A percentile compares a stretch with the other conserved stretches of the same genome.
Conservation (phyloP, 2,888 invertebrate genomes). For the Lucinisca nassula region DNA sequence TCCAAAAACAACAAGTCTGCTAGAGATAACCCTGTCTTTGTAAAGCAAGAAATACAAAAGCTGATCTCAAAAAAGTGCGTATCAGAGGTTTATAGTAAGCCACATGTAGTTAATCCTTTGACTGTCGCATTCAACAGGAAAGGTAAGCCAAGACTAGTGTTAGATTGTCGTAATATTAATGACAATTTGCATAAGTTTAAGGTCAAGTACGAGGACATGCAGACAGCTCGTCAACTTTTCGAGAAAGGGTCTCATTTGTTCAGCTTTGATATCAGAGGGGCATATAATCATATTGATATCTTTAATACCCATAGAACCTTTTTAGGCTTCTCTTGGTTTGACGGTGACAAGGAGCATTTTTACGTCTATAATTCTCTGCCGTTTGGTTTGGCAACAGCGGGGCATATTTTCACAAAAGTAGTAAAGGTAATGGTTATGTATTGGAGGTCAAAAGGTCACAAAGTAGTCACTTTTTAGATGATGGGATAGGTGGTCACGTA, state of each 20-base stretch:
- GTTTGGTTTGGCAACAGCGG: slow-evolving; percentile 28
- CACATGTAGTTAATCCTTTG: too few species aligned
- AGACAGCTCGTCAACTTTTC: slow-evolving; percentile 30
- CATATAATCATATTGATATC: slow-evolving; percentile 48
- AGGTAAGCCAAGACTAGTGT: too few species aligned
- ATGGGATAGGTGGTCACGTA: slow-evolving; percentile 37
- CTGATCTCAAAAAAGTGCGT: too few species aligned
- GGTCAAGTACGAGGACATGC: slow-evolving; percentile 47
- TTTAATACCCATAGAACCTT: slow-evolving; percentile 33
- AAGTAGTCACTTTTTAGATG: slow-evolving; percentile 41
- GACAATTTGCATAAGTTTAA: too few species aligned
- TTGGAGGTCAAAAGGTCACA: slow-evolving; percentile 30
- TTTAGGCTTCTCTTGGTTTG: slow-evolving; percentile 53
- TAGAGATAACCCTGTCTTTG: slow-evolving; percentile 5
- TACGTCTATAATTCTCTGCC: slow-evolving; percentile 37
- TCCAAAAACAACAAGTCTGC: slow-evolving; percentile 17
- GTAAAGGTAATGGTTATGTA: slow-evolving; percentile 6
- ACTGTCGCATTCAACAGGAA: too few species aligned
- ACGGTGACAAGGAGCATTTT: not conserved
- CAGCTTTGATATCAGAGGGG: slow-evolving; percentile 29
- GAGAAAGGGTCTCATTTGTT: slow-evolving; percentile 7
- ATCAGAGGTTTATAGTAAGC: too few species aligned
- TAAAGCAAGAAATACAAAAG: not conserved
- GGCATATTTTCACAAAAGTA: too few species aligned
- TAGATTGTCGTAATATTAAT: too few species aligned